Percentiles rank a stretch among this genome's conserved stretches.
Evolutionary conservation across 2,797 vertebrate genomes (phyloP).

Genomic region (Diceros bicornis): DNA sequence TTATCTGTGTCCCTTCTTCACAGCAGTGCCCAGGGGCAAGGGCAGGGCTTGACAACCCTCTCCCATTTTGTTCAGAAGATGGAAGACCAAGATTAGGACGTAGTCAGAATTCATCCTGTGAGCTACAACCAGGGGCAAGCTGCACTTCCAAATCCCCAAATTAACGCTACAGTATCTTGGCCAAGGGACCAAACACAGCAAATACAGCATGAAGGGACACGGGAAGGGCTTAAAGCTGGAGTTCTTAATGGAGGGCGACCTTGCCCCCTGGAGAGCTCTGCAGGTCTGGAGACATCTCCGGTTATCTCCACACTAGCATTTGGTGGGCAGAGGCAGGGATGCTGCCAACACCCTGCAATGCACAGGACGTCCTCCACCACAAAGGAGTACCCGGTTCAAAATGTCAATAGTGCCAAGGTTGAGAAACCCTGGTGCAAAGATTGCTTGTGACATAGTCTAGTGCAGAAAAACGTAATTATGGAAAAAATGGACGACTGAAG

Average conservation of each 20-base stretch:
- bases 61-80: not conserved
- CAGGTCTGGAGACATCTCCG: not conserved
- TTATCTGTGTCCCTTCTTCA: not conserved
- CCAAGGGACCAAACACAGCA: not conserved
- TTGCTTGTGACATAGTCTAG: not conserved
- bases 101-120: not conserved
- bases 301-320: too few species aligned
- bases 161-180: not conserved
- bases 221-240: not conserved
- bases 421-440: not conserved
- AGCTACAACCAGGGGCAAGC: not conserved
- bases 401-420: accelerated
- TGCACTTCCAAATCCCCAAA: not conserved
- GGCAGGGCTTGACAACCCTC: not conserved
- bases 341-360: not conserved
- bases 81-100: not conserved
- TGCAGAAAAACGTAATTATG: accelerated
- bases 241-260: accelerated
- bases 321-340: not conserved
- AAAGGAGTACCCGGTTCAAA: accelerated
- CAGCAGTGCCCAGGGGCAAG: not conserved
- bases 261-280: too few species aligned
- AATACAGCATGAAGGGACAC: not conserved
- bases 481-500: not conserved
- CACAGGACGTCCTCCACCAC: too few species aligned